Base-by-base conservation (phyloP, 2,888 invertebrate species). In the Lampropteryx suffumata region DNA sequence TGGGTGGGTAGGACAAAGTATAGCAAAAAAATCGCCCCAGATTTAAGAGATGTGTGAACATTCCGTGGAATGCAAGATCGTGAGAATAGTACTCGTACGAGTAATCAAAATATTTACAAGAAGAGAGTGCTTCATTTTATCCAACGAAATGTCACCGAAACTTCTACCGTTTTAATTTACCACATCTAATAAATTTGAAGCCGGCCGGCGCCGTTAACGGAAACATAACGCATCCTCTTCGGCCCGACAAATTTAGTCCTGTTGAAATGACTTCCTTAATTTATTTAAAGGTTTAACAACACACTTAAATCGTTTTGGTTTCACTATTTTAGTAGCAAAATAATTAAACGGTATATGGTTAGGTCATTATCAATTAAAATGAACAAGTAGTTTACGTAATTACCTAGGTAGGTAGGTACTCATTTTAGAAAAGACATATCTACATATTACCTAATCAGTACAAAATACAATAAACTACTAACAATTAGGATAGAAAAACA, bases 201-300 rank as follows among this genome's bases (percentile, higher is more conserved):
- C 64, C 66, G 63, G 62, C 64, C 66, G 62, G 35, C 44, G 44
- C 65, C 71, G 67, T 72, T 73, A 76, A 75, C 75, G 76, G 73
- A 76, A 77, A 77, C 69, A 73, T 73, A 71, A 77, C 65, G 70
- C 70, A 76, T 79, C 78, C 77, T 76, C 75, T 72, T 72, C 68
- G 67, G 70, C 67, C 61, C 61, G 66, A 65, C 79, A 72, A 77
- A 78, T 73, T 78, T 76, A 65, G 78, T 77, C 71, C 73, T 76
- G 76, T 76, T 75, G 76, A 78, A 75, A 78, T 76, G 71, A 65
- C 74, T 78, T 79, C 75, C 78, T 76, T 66, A 64, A 61, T 68
- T 68, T 64, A 57, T 49, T 55, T 43, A 49, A 47, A 61, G 55
- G 55, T 57, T 52, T 48, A 45, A 61, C 46, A 60, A 60, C 50